Conservation (phyloP, 2,113 vertebrate species). For the Zosterops hypoxanthus region DNA sequence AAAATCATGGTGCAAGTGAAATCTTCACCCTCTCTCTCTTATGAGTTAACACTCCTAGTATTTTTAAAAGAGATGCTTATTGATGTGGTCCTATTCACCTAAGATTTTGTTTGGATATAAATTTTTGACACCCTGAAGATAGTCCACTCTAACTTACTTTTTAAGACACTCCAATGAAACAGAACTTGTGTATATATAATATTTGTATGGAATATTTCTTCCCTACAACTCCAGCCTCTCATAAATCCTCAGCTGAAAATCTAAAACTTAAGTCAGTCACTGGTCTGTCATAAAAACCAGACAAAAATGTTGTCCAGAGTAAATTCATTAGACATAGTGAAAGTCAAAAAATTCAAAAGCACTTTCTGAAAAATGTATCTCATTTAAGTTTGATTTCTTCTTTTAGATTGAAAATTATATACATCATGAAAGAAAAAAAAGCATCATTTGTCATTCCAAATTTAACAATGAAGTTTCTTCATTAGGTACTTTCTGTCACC, state of each 20-base stretch:
- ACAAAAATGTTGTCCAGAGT: background rate
- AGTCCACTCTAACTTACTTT: background rate
- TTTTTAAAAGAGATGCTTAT: background rate
- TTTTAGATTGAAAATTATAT: background rate
- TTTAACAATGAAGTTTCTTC: background rate
- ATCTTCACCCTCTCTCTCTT: background rate
- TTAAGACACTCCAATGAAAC: background rate
- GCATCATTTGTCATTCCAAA: fast-evolving
- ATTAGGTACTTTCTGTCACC: background rate
- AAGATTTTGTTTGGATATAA: background rate
- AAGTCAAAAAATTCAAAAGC: background rate
- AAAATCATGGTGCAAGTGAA: background rate
- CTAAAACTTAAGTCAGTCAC: background rate
- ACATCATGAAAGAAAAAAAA: fast-evolving
- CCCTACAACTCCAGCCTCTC: background rate
- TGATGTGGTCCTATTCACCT: fast-evolving
- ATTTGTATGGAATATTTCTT: background rate
- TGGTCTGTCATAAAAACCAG: background rate
- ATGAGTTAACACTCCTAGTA: background rate
- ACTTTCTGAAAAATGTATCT: background rate
- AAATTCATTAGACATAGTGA: background rate
- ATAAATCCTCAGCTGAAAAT: background rate
- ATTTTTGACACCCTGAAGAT: background rate
- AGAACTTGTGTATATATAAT: background rate
- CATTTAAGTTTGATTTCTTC: background rate